A percentile compares a stretch with the other conserved stretches of the same genome.
Conservation (phyloP, 2,888 invertebrate species). For the Xanthia togata region DNA sequence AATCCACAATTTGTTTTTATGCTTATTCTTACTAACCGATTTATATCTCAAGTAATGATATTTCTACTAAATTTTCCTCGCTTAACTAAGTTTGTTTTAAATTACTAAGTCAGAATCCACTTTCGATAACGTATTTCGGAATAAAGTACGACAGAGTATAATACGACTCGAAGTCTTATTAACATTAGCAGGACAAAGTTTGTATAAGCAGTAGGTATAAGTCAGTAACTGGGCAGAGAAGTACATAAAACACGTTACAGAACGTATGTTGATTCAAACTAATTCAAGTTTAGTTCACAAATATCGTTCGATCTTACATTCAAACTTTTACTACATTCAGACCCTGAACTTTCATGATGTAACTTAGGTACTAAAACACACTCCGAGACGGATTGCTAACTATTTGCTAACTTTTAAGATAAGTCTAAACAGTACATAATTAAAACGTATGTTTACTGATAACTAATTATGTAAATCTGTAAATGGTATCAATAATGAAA, state of each 20-base stretch:
- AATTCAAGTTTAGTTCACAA: slow-evolving; percentile 1
- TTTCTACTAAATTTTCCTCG: not conserved
- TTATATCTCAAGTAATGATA: not conserved
- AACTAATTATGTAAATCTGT: too few species aligned
- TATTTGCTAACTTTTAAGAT: not conserved
- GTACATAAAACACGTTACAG: slow-evolving; percentile 3
- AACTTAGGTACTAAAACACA: slow-evolving; percentile 47
- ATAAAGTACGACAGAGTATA: not conserved
- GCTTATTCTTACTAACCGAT: not conserved
- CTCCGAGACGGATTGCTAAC: slow-evolving; percentile 7
- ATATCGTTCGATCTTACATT: slow-evolving; percentile 60
- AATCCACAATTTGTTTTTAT: not conserved
- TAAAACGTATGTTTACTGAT: not conserved
- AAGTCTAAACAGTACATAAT: not conserved
- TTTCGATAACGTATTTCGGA: not conserved
- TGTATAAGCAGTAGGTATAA: too few species aligned
- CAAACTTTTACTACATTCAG: slow-evolving; percentile 62
- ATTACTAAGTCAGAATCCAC: not conserved
- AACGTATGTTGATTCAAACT: slow-evolving; percentile 25
- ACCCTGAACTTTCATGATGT: slow-evolving; percentile 66
- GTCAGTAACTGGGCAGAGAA: slow-evolving; percentile 8
- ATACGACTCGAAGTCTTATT: too few species aligned
- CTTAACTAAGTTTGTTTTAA: not conserved
- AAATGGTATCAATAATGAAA: not conserved
- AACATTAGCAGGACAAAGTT: too few species aligned